Evolutionary conservation across 1,140 invertebrate genomes (phyloP).

Genomic region (Andrena cerasifolii): DNA sequence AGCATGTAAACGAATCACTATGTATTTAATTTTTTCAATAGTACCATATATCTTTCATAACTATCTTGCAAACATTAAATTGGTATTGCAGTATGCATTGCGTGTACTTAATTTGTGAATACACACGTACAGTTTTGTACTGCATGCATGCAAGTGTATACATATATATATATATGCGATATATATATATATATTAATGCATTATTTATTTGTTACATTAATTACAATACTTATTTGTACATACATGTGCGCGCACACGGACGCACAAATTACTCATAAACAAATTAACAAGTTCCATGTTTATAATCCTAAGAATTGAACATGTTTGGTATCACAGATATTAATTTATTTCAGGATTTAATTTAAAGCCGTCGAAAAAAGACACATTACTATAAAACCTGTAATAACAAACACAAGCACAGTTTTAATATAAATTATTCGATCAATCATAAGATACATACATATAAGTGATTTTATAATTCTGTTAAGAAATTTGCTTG

Average conservation of each 20-base stretch:
- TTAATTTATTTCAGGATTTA: slow-evolving; percentile 1
- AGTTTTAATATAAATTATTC: neutral
- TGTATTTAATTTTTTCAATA: slow-evolving; percentile 24
- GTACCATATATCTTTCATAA: slow-evolving; percentile 33
- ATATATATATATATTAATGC: slow-evolving; percentile 47
- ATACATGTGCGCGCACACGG: slow-evolving; percentile 40
- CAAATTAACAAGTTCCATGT: slow-evolving; percentile 32
- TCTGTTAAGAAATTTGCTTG: neutral
- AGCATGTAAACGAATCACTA: slow-evolving; percentile 20
- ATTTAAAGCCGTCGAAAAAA: neutral
- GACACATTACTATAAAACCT: neutral
- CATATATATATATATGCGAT: slow-evolving; percentile 43
- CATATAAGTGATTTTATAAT: neutral
- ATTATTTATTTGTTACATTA: slow-evolving; percentile 53
- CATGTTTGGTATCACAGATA: slow-evolving; percentile 13
- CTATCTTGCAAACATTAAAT: slow-evolving; percentile 12
- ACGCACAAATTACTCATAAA: slow-evolving; percentile 25
- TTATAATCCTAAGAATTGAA: slow-evolving; percentile 26
- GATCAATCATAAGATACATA: neutral
- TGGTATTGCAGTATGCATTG: slow-evolving; percentile 30
- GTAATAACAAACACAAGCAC: slow-evolving; percentile 14
- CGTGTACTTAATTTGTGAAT: slow-evolving; percentile 39
- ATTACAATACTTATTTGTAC: slow-evolving; percentile 55
- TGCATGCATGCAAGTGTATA: slow-evolving; percentile 48
- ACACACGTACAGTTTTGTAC: slow-evolving; percentile 43